A percentile compares a stretch with the other conserved stretches of the same genome.
Conservation (phyloP, 2,888 invertebrate genomes). For the Drosophila nigritarsus region DNA sequence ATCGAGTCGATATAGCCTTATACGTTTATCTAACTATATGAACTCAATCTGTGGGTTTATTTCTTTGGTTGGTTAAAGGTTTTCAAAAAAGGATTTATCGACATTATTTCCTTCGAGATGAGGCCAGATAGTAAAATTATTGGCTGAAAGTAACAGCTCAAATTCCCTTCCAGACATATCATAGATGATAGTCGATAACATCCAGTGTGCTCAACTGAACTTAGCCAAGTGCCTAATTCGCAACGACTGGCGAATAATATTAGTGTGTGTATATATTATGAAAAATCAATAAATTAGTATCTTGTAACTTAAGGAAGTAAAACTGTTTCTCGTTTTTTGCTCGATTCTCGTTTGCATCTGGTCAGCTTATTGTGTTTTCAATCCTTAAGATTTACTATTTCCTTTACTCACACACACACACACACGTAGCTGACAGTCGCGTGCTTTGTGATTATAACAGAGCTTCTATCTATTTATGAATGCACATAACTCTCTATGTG, state of each 20-base stretch:
- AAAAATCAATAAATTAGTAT: slow-evolving; percentile 13
- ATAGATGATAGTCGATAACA: not conserved
- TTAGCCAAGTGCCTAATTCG: not conserved
- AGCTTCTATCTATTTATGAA: slow-evolving; percentile 8
- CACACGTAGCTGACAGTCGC: slow-evolving; percentile 59
- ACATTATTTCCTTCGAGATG: too few relatives aligned
- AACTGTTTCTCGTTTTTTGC: slow-evolving; percentile 51
- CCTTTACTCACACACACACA: slow-evolving; percentile 4
- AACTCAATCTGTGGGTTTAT: not conserved
- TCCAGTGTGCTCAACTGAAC: too few relatives aligned
- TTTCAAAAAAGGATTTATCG: not conserved
- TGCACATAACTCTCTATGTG: slow-evolving; percentile 5
- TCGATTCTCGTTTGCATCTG: slow-evolving; percentile 23
- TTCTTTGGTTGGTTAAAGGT: not conserved
- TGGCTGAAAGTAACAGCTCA: not conserved
- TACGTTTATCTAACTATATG: not conserved
- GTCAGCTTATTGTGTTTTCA: not conserved
- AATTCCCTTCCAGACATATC: not conserved
- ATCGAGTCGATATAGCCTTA: not conserved
- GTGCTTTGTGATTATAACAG: slow-evolving; percentile 60
- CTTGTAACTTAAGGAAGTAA: slow-evolving; percentile 72
- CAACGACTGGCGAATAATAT: not conserved
- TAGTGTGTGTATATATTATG: not conserved
- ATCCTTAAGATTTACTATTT: slow-evolving; percentile 38
- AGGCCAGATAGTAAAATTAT: too few relatives aligned